Conservation (phyloP, 2,888 invertebrate species). For the Ochropleura leucogaster region DNA sequence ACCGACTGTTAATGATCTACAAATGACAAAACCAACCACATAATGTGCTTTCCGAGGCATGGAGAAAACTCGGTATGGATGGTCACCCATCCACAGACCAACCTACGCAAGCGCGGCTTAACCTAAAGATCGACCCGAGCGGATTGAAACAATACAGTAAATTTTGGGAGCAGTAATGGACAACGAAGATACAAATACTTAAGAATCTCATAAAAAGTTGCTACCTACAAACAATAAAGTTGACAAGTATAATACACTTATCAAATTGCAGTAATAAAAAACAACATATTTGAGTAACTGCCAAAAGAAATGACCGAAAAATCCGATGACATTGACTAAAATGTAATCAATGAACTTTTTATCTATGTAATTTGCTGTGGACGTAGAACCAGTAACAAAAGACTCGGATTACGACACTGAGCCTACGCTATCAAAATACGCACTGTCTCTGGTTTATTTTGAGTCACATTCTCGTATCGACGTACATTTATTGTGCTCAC, state of each 20-base stretch:
- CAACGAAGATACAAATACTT: neutral
- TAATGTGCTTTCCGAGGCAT: too few relatives aligned
- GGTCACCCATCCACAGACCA: too few relatives aligned
- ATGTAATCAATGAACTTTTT: slow-evolving; percentile 17
- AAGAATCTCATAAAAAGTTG: neutral
- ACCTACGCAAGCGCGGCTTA: too few relatives aligned
- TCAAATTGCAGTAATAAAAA: slow-evolving; percentile 4
- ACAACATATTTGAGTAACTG: slow-evolving; percentile 25
- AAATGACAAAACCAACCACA: too few relatives aligned
- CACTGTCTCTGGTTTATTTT: slow-evolving; percentile 48
- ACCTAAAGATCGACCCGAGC: too few relatives aligned
- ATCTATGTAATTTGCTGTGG: too few relatives aligned
- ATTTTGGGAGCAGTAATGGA: neutral
- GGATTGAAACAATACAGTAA: too few relatives aligned
- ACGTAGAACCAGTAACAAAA: slow-evolving; percentile 16
- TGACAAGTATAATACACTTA: neutral
- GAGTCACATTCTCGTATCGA: slow-evolving; percentile 29
- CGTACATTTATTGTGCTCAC: slow-evolving; percentile 13
- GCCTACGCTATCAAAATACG: slow-evolving; percentile 20
- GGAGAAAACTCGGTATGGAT: too few relatives aligned
- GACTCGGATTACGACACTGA: slow-evolving; percentile 21
- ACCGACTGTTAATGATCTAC: too few relatives aligned
- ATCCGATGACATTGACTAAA: neutral
- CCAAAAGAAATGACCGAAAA: slow-evolving; percentile 25
- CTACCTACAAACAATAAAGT: neutral